Base-by-base conservation (phyloP, 2,113 vertebrate genomes). In the Symphodus melops region DNA sequence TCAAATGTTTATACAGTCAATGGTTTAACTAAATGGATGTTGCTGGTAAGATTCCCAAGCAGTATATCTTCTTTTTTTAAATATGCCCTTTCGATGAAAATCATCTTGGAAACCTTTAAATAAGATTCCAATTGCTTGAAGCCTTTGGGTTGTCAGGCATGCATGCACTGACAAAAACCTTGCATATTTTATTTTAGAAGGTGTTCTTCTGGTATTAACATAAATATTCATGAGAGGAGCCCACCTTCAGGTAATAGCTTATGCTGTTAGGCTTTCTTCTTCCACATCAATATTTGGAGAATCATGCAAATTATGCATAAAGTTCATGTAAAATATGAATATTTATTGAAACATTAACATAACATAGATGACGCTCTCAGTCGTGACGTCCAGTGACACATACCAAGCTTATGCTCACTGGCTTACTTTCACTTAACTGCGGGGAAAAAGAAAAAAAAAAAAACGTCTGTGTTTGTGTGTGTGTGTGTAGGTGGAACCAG, bases 401-500 rank as follows among this genome's bases (percentile, higher is more conserved):
- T 2, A 1, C 28, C 1, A 17, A 39, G 37, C 39, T 10, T 9
- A 62, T 56, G 23, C 25, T 42, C 12, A 10, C 23, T 46, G 21
- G 39, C 0, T 37, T 54, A 11, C 4, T 20, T 66, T 9, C 46
- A 49, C 37, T 67, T 51, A 51, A n/a, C 17, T 9, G 21, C n/a
- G n/a, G n/a, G n/a, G n/a, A n/a, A n/a, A n/a, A n/a, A n/a, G 3
- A 16, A 1, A 3, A 0, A 39, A 68, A 68, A 63, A n/a, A 1
- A 51, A 70, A 37, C 39, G 21, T 77, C 49, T 77, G 59, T 81
- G 57, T 77, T 66, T 64, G 41, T 64, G 60, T 70, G 21, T 79
- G 52, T 61, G 33, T 72, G 68, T 81, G 23, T n/a, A 98, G 97
- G 93, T 99, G 98, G 98, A 99, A 99, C 91, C 98, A 98, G 88